Evolutionary conservation across 2,888 invertebrate species (phyloP), one percentile per base, ranked within the genome.

Genomic region (Dusona sp.): DNA sequence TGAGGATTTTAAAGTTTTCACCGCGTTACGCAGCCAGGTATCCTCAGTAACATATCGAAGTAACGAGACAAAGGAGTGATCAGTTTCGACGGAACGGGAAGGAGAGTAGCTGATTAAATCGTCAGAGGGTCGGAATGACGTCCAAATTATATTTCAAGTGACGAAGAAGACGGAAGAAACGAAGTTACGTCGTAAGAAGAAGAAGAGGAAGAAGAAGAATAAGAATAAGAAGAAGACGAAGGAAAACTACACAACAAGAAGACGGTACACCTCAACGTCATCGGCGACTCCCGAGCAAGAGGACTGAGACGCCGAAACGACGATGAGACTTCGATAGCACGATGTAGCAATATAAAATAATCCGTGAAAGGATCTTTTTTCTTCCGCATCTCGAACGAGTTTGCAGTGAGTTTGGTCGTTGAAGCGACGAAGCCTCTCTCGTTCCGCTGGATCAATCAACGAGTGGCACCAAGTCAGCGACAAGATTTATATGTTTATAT

Each of bases 41-140:
- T 92, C 93, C 92, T 92, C 91, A 92, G 90, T 92, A 93, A 94
- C 94, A 94, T 94, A 94, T 94, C 94, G 90, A 89, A 91, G 84
- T 89, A 89, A 65, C 75, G 79, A 70, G 86, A 80, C 25, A 13
- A 65, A 16, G 42, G 36, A 72, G 75, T 72, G 75, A 65, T 64
- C 64, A 54, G 54, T 85, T 75, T 68, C 89, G 91, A 90, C 89
- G 89, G 88, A 87, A 90, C 90, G 87, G 88, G 87, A 75, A 73
- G 48, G 61, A 70, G 73, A 42, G 74, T 51, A 42, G 61, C 61
- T 57, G 75, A 48, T 65, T n/a, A 25, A 42, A 38, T 48, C 29
- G n/a, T 61, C 72, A 54, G 25, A 42, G 33, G n/a, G 72, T 45
- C 73, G 38, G 77, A 51, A 72, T 13, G 45, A 73, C 79, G 75